A percentile compares a stretch with the other conserved stretches of the same genome.
phyloP scores from a whole-genome alignment of 2,113 vertebrate species.

The Phalacrocorax pelagicus region DNA sequence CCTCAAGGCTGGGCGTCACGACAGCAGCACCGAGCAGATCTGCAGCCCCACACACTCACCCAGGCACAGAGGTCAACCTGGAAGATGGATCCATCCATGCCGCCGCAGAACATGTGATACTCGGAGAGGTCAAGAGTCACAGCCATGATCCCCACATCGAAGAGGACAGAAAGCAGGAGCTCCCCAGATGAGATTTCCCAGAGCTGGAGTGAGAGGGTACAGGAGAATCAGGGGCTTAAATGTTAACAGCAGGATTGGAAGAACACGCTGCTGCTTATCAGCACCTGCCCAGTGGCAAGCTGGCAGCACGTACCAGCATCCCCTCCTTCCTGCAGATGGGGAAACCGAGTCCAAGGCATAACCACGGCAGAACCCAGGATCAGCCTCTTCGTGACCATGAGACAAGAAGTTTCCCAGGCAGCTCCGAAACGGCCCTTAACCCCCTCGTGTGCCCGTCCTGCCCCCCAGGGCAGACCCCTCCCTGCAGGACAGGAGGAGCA shows the following conservation, averaged over 20 bases:
- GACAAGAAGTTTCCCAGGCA: neutral
- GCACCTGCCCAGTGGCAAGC: neutral
- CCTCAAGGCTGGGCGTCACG: neutral
- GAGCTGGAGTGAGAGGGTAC: constrained; percentile 69
- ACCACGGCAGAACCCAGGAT: neutral
- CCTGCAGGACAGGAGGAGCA: neutral
- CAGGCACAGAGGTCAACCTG: constrained; percentile 89
- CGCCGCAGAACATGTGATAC: constrained; percentile 91
- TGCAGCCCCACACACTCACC: constrained; percentile 72
- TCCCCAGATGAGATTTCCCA: constrained; percentile 95
- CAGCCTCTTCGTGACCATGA: neutral
- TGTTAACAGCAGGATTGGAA: neutral
- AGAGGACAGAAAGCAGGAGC: constrained; percentile 89
- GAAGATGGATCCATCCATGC: constrained; percentile 91
- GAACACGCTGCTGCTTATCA: neutral
- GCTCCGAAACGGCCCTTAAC: neutral
- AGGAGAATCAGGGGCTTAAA: neutral
- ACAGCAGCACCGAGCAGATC: neutral
- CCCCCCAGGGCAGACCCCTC: neutral
- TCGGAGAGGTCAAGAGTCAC: constrained; percentile 93
- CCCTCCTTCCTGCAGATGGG: neutral
- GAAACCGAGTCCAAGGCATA: neutral
- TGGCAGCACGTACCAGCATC: neutral
- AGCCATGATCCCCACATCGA: constrained; percentile 89
- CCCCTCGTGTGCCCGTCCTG: neutral